These are phyloP conservation scores for Sebastes taczanowskii DNA, from an alignment of 2,797 vertebrate genomes.

Conservation along the genomic window DNA sequence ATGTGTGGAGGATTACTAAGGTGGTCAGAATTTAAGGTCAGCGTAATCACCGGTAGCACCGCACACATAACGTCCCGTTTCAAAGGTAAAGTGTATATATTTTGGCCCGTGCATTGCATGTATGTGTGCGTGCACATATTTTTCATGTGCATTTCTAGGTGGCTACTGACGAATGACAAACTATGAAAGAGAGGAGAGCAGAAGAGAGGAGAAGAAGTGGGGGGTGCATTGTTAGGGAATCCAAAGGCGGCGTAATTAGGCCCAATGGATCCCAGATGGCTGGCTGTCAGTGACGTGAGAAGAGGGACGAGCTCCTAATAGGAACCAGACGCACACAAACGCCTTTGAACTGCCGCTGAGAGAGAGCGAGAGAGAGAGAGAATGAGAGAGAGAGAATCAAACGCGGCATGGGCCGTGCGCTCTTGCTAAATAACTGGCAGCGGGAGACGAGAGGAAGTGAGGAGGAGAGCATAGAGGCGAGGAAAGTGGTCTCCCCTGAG, in stretches of 20 bases:
- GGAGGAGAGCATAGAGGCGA: constrained; percentile 54
- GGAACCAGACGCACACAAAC: constrained; percentile 80
- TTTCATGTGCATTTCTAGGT: constrained; percentile 50
- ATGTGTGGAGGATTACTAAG: constrained; percentile 35
- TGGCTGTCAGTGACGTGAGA: constrained; percentile 86
- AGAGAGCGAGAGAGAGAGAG: constrained; percentile 42
- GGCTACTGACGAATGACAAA: constrained; percentile 65
- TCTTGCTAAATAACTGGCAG: constrained; percentile 80
- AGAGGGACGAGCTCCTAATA: constrained; percentile 84
- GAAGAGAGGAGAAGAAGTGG: constrained; percentile 63
- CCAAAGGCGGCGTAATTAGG: constrained; percentile 84
- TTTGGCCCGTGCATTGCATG: neutral
- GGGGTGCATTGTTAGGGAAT: constrained; percentile 84
- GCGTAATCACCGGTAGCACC: constrained; percentile 56
- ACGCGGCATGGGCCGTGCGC: constrained; percentile 65
- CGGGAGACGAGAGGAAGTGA: constrained; percentile 67
- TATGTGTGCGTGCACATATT: constrained; percentile 26
- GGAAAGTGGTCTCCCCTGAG: constrained; percentile 60
- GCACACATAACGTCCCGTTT: neutral
- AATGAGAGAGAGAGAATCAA: constrained; percentile 68
- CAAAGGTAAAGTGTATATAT: constrained; percentile 1
- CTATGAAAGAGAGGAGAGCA: constrained; percentile 48
- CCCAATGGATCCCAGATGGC: constrained; percentile 85
- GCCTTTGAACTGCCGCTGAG: constrained; percentile 81
- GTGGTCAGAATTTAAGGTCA: constrained; percentile 44